Conservation (phyloP, 2,888 invertebrate species). For the Sinodicranocentrus sp. region DNA sequence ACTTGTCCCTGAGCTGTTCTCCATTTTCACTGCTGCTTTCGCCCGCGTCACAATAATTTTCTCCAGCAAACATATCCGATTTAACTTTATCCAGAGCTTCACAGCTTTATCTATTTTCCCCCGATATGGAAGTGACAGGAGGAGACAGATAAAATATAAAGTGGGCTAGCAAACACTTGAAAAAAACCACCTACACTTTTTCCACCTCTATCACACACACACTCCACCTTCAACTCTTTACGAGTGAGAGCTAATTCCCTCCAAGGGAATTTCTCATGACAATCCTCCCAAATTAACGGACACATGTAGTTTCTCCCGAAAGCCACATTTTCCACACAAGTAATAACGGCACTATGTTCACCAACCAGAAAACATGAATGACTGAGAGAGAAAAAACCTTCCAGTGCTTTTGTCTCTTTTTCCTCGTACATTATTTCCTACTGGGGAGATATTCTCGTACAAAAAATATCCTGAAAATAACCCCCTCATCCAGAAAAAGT, state of each 20-base stretch:
- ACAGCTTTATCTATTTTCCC: background rate
- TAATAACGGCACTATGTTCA: too few species aligned
- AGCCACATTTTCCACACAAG: constrained; percentile 28
- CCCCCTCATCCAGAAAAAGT: too few species aligned
- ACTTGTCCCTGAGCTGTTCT: background rate
- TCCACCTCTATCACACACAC: too few species aligned
- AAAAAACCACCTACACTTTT: constrained; percentile 10
- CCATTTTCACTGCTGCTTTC: background rate
- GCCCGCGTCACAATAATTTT: background rate
- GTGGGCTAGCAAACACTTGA: constrained; percentile 22
- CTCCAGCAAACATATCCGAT: constrained; percentile 7
- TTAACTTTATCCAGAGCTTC: constrained; percentile 25
- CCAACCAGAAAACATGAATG: too few species aligned
- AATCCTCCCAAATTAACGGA: constrained; percentile 69
- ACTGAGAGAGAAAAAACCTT: too few species aligned
- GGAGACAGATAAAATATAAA: constrained; percentile 49
- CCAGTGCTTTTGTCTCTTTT: background rate
- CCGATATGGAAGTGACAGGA: constrained; percentile 46
- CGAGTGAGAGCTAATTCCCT: constrained; percentile 61
- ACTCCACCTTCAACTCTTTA: too few species aligned
- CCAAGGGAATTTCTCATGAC: constrained; percentile 65
- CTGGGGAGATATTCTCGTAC: background rate
- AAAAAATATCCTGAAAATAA: background rate
- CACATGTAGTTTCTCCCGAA: constrained; percentile 60
- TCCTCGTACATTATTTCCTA: background rate